Base-by-base conservation (phyloP, 2,888 invertebrate species). In the Lepidocyrtinus sp. region DNA sequence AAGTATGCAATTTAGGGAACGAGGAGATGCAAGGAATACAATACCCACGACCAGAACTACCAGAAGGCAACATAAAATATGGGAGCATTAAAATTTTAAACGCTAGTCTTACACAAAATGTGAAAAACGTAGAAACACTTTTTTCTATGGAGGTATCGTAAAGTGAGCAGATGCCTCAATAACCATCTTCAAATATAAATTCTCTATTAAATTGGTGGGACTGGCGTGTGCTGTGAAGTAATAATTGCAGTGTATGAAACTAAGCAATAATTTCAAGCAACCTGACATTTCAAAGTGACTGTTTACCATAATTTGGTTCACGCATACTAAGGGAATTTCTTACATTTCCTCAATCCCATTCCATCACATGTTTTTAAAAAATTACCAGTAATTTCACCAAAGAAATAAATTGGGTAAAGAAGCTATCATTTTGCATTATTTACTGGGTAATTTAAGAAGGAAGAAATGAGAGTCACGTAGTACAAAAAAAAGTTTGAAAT, bases 361-460 rank as follows among this genome's bases (percentile, higher is more conserved):
- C 12, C 12, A 12, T 36, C 36, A 5, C 36, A 12, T 36, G 5
- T 36, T 36, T 12, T 36, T 36, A 36, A 36, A 36, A 36, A 36
- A 36, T 12, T 36, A 7, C 36, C 5, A 7, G 5, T 36, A 7
- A 5, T 36, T 36, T 5, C 5, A 36, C 36, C 5, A 12, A 12
- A 36, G 12, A 36, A 36, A 15, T 1, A 61, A 21, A 62, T 17
- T 2, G 12, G 71, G 59, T 59, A 19, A 2, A 46, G 15, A 27
- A 73, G 12, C 63, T 17, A 55, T 64, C 36, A 27, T 55, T 73
- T 73, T 73, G 65, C 73, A 73, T 73, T 55, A 73, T 73, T 73
- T 55, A 73, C 27, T 19, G 3, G 22, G 24, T 71, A 64, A 36
- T 36, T 36, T 12, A 36, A 36, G 12, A 36, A 5, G 36, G 36